Evolutionary conservation across 2,888 invertebrate species (phyloP).

Genomic region (Sabatieria punctata): DNA sequence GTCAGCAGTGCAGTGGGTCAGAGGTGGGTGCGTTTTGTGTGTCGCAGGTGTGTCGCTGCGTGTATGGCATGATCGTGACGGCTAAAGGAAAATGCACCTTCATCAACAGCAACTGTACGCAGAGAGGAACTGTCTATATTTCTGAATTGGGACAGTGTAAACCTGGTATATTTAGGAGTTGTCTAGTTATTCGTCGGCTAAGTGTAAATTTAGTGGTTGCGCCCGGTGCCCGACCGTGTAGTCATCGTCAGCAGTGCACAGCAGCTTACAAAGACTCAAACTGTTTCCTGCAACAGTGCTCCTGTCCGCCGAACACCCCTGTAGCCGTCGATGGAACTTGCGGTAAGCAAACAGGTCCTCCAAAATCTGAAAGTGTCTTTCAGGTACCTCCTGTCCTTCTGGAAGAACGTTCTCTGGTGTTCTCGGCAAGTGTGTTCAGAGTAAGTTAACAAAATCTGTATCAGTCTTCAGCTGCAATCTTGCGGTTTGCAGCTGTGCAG

Average conservation of each 20-base stretch:
- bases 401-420: conserved; percentile 25
- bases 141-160: conserved; percentile 28
- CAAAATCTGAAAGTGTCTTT: background rate
- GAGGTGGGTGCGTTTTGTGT: conserved; percentile 29
- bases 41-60: conserved; percentile 13
- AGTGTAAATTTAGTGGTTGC: conserved; percentile 19
- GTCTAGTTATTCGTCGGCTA: background rate
- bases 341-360: conserved; percentile 11
- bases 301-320: conserved; percentile 23
- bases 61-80: conserved; percentile 21
- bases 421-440: conserved; percentile 20
- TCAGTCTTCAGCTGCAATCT: too few species aligned
- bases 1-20: conserved; percentile 28
- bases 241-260: conserved; percentile 27
- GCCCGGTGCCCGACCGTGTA: conserved; percentile 26
- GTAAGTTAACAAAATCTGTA: too few species aligned
- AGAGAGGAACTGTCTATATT: conserved; percentile 28
- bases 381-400: conserved; percentile 19
- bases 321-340: conserved; percentile 30
- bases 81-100: conserved; percentile 24
- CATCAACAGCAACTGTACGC: conserved; percentile 24
- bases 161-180: conserved; percentile 16
- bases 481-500: conserved; percentile 27
- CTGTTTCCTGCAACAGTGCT: conserved; percentile 22
- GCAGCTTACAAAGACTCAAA: conserved; percentile 20